Base-by-base conservation (phyloP, 2,888 invertebrate species). In the Dioctria rufipes region DNA sequence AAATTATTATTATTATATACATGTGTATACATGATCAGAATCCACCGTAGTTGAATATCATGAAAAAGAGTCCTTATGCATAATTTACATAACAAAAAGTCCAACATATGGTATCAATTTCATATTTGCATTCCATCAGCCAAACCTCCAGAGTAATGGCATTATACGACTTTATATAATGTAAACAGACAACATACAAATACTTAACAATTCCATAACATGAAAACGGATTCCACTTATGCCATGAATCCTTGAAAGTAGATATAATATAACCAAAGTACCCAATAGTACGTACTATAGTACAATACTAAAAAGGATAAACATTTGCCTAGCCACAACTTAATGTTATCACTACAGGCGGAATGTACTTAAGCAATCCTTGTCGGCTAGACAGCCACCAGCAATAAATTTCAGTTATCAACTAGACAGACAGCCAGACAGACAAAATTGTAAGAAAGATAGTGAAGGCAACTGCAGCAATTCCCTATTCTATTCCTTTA, bases 351-450 rank as follows among this genome's bases (percentile, higher is more conserved):
- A 51, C 51, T 39, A 39, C 61, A 61, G 25, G 37, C 61, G 25
- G 25, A 61, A 25, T 25, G 2, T 25, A 2, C 37, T 25, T 61
- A n/a, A 61, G 37, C 37, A 61, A 61, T 61, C 61, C 61, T 39
- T 25, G 25, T 25, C 61, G 61, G 37, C 61, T 39, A 61, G 61
- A 61, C 61, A 61, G 61, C 61, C 61, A 61, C 39, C 25, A 61
- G 39, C 61, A 61, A 61, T 61, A 61, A 61, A 61, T 61, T 61
- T 61, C 61, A 61, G 61, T 61, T 61, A 61, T 61, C 61, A 61
- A 61, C 8, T 39, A 61, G 61, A 61, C 61, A 61, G 61, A 39
- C 61, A 61, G 37, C 61, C 61, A 61, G 61, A 61, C 61, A 61
- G 61, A 25, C 54, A 61, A 61, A 61, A 61, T 25, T 61, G 61